Percentiles rank a stretch among this genome's conserved stretches.
Evolutionary conservation across 1,140 invertebrate species (phyloP).

Genomic region (Polypedilum pembai): DNA sequence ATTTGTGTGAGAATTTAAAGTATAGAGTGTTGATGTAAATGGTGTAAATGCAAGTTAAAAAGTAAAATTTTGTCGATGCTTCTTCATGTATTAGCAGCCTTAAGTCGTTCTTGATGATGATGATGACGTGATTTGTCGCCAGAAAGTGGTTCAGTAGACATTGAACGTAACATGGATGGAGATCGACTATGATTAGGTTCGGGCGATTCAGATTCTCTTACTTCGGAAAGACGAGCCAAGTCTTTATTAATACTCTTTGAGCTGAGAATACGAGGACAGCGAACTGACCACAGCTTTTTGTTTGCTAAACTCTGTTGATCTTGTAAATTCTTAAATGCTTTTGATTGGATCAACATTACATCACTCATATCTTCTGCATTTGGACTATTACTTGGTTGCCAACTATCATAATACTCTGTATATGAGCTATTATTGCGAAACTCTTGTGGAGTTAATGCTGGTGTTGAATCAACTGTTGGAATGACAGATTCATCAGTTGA

Average conservation of each 20-base stretch:
- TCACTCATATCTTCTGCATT: conserved; percentile 39
- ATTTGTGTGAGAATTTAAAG: no score
- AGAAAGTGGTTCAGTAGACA: conserved; percentile 19
- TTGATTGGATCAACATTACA: conserved; percentile 48
- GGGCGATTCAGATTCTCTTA: conserved; percentile 34
- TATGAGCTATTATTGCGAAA: conserved; percentile 44
- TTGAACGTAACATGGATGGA: conserved; percentile 4
- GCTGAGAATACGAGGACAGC: conserved; percentile 52
- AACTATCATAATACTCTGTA: conserved; percentile 53
- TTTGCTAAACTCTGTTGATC: conserved; percentile 37
- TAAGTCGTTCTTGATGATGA: conserved; percentile 22
- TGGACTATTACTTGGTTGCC: conserved; percentile 40
- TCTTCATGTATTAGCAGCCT: conserved; percentile 18
- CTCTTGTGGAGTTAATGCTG: conserved; percentile 44
- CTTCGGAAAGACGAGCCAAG: conserved; percentile 40
- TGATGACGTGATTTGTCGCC: conserved; percentile 1
- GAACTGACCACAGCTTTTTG: conserved; percentile 41
- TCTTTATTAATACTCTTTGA: conserved; percentile 49
- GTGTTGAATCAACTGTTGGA: conserved; percentile 41
- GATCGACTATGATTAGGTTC: conserved; percentile 32
- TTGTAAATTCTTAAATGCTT: conserved; percentile 46
- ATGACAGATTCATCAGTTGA: conserved; percentile 34
- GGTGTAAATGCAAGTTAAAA: no score
- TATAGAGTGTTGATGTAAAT: no score
- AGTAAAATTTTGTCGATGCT: no score